Base-by-base conservation (phyloP, 1,140 invertebrate genomes). In the Battus philenor region DNA sequence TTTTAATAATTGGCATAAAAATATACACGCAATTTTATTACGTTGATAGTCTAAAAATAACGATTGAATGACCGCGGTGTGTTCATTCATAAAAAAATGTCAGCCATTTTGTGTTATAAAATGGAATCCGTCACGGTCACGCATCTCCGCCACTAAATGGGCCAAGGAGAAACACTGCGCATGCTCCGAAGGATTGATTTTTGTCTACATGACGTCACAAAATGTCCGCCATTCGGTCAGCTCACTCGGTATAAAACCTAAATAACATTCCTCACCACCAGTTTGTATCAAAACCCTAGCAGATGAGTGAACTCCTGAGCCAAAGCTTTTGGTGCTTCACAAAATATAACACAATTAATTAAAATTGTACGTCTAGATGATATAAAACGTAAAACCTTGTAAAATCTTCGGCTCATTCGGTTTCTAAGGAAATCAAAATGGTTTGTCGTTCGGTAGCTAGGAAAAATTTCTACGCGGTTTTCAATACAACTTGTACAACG, bases 51-150 rank as follows among this genome's bases (percentile, higher is more conserved):
- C 54, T 57, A 75, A 69, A 77, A 65, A 66, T 65, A 71, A 53
- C 46, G 64, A 62, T 65, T 71, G 68, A 78, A 76, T 80, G 74
- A 58, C 38, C 50, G 47, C 54, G 59, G 47, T 27, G 46, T 43
- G 43, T 72, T 72, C 79, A 83, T 83, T 83, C 76, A 83, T 79
- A 64, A 82, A 77, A n/a, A 67, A 59, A 62, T 54, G 45, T 41
- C 58, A 24, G 64, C 68, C 66, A 73, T 72, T 72, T 77, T 68
- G 51, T 36, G 36, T 47, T 55, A 66, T 30, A 10, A 10, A 68
- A 59, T 68, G 48, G 50, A 62, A 69, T 49, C 54, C 57, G 58
- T 62, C 55, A 75, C 57, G 62, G 62, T 48, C 61, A 56, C 34
- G 52, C 57, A 47, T 34, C 49, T 39, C 50, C 51, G 55, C 30